Evolutionary conservation across 2,113 vertebrate species (phyloP), one percentile per base, ranked within the genome.

Genomic region (Neogobius melanostomus): DNA sequence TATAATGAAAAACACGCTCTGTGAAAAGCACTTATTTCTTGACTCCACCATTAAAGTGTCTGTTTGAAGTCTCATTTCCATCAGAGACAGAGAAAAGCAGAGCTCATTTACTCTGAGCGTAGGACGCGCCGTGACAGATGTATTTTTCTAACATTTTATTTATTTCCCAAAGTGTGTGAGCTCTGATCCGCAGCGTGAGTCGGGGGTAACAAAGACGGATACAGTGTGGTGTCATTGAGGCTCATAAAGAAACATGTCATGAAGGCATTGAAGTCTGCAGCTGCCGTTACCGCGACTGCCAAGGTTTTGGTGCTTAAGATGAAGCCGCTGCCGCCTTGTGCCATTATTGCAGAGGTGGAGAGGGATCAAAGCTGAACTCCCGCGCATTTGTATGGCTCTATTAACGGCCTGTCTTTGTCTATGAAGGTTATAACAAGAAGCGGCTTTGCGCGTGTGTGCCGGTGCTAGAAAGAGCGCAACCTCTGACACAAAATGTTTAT

Each of bases 321-420:
- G 59, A 77, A 78, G 72, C 78, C 52, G 68, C 76, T 82, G 59
- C 42, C 45, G 53, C 83, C 77, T 80, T 80, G 74, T 76, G 75
- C 72, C 28, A 2, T 36, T 36, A 36, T 36, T 79, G 75, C 71
- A 51, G 64, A 79, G 80, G 65, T 70, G 77, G 76, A 7, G 51
- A 75, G 81, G 73, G 80, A 84, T 84, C 78, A 85, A 77, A 81
- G 12, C 28, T 11, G 67, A 71, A 85, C 84, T 74, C 81, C 84
- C 81, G 82, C 82, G 10, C 71, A 75, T 52, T 66, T 42, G 68
- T 69, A 66, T 81, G 66, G 71, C 69, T 82, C 74, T 59, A 77
- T 88, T 87, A 82, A 79, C 77, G 72, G 8, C 1, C 62, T 66
- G 75, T 77, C 74, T 83, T 82, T 79, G 80, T 79, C 69, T 80